Conservation (phyloP, 2,888 invertebrate genomes). For the Hydrotaea diabolus region DNA sequence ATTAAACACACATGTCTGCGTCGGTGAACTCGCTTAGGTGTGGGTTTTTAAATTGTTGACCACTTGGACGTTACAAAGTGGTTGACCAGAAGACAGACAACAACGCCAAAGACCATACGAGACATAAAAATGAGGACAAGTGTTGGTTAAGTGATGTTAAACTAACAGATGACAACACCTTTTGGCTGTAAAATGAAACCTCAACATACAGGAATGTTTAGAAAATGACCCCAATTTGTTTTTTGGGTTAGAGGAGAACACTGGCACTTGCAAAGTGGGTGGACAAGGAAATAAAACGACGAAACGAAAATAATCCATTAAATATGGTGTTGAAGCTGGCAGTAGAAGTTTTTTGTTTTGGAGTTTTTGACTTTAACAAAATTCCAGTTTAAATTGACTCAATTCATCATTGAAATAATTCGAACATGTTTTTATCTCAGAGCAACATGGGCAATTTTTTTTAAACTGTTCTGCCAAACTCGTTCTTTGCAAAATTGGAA, state of each 20-base stretch:
- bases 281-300: too few relatives aligned
- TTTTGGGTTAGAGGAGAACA: constrained; percentile 64
- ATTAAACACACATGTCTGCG: constrained; percentile 78
- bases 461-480: background rate
- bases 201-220: constrained; percentile 21
- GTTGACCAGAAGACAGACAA: constrained; percentile 69
- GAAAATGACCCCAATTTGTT: constrained; percentile 81
- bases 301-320: too few relatives aligned
- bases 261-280: background rate
- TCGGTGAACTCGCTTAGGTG: constrained; percentile 37
- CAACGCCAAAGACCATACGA: constrained; percentile 16
- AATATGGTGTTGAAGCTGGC: too few relatives aligned
- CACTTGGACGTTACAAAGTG: constrained; percentile 70
- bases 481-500: constrained; percentile 14
- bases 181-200: constrained; percentile 61
- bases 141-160: constrained; percentile 74
- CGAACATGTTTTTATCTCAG: too few relatives aligned
- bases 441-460: too few relatives aligned
- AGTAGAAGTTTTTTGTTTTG: too few relatives aligned
- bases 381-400: background rate
- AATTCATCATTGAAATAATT: background rate
- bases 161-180: constrained; percentile 72
- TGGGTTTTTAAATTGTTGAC: constrained; percentile 59
- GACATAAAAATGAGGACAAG: constrained; percentile 71
- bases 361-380: background rate